These are phyloP conservation scores for Drosophila mercatorum DNA, from an alignment of 2,888 invertebrate genomes.

Conservation along the genomic window DNA sequence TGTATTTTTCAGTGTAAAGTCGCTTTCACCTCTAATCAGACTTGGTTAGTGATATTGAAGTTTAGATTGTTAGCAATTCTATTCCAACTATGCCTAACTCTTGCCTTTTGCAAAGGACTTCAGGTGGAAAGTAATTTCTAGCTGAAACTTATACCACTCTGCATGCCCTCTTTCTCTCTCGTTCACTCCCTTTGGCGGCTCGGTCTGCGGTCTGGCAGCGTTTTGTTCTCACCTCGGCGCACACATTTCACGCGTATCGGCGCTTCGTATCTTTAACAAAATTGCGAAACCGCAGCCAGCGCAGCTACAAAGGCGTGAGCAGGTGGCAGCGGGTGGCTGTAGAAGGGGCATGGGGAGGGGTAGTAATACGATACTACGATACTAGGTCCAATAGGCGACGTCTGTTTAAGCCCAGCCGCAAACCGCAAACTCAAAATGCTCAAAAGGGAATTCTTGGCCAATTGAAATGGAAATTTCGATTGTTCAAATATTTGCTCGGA, in stretches of 20 bases:
- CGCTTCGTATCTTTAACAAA: slow-evolving; percentile 73
- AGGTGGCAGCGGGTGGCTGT: slow-evolving; percentile 8
- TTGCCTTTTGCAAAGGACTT: not conserved
- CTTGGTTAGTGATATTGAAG: not conserved
- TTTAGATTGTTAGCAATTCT: not conserved
- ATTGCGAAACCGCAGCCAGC: slow-evolving; percentile 74
- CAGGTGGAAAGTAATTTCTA: slow-evolving; percentile 10
- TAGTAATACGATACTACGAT: slow-evolving; percentile 51
- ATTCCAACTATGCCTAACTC: not conserved
- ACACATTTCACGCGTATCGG: slow-evolving; percentile 58
- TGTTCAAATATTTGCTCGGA: slow-evolving; percentile 58
- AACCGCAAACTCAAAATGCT: slow-evolving; percentile 59
- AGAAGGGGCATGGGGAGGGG: not conserved
- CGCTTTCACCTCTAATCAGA: not conserved
- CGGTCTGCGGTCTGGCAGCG: slow-evolving; percentile 64
- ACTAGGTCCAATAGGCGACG: slow-evolving; percentile 40
- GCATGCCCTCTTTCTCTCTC: not conserved
- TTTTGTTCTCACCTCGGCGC: slow-evolving; percentile 72
- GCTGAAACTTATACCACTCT: slow-evolving; percentile 13
- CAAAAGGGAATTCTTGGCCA: slow-evolving; percentile 5
- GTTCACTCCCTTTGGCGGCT: slow-evolving; percentile 13
- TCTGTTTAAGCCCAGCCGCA: slow-evolving; percentile 53
- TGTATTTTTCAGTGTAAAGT: no score
- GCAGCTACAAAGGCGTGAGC: slow-evolving; percentile 19
- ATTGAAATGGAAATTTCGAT: slow-evolving; percentile 53